phyloP scores from a whole-genome alignment of 2,797 vertebrate species.

The Morus bassanus region DNA sequence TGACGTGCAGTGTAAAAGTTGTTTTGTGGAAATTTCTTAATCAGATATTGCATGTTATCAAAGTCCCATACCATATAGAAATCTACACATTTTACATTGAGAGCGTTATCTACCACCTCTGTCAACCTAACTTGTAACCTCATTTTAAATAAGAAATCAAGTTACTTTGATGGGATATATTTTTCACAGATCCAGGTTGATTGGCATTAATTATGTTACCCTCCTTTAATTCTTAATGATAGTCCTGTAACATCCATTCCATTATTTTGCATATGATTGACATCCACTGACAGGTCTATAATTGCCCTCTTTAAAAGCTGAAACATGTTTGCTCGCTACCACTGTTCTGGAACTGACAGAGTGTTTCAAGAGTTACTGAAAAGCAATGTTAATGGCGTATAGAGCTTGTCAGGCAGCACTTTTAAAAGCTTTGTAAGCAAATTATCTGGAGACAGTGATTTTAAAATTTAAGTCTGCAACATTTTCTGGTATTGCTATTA shows the following conservation, averaged over 20 bases:
- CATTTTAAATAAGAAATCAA: background rate
- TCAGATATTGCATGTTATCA: background rate
- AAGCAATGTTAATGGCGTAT: background rate
- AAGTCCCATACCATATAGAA: background rate
- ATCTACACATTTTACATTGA: background rate
- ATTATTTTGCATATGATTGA: slow-evolving; percentile 3
- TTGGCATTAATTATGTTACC: background rate
- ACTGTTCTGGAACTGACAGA: background rate
- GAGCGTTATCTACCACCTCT: background rate
- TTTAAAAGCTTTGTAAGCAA: background rate
- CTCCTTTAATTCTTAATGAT: slow-evolving; percentile 22
- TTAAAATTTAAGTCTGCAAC: background rate
- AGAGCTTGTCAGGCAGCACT: background rate
- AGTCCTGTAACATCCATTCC: background rate
- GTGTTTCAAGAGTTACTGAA: background rate
- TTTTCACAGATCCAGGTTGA: background rate
- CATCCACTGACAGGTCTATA: slow-evolving; percentile 20
- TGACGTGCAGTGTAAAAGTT: background rate
- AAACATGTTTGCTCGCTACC: background rate
- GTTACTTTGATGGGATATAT: background rate
- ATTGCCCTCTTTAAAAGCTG: slow-evolving; percentile 14
- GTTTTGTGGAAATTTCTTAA: background rate
- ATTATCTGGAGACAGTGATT: background rate
- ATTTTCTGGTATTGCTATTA: background rate
- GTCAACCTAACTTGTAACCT: background rate